phyloP scores from a whole-genome alignment of 2,797 vertebrate genomes.

The Molossus molossus region DNA sequence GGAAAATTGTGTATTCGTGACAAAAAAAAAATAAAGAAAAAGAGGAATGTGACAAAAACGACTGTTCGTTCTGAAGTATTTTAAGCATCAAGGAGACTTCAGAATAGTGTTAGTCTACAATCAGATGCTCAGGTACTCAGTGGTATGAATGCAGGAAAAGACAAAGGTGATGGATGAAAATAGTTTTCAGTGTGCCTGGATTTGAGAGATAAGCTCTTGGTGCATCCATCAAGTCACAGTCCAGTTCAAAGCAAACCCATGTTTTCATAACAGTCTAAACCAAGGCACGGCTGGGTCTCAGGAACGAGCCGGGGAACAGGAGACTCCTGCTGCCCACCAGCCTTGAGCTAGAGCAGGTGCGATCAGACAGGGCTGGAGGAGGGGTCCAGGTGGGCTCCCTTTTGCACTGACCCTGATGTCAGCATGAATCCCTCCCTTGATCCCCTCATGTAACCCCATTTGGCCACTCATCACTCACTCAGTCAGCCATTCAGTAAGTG shows the following conservation, averaged over 20 bases:
- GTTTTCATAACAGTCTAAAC: conserved; percentile 42
- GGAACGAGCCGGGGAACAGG: conserved; percentile 14
- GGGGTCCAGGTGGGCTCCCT: background rate
- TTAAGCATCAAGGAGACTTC: background rate
- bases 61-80: background rate
- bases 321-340: background rate
- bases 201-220: conserved; percentile 50
- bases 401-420: background rate
- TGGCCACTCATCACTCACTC: background rate
- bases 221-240: conserved; percentile 41
- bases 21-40: conserved; percentile 23
- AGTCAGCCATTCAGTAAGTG: background rate
- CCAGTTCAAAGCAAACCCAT: conserved; percentile 36
- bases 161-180: conserved; percentile 20
- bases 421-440: rapidly evolving
- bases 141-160: background rate
- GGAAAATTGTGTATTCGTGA: background rate
- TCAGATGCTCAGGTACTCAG: background rate
- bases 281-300: conserved; percentile 26
- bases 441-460: background rate
- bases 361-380: background rate
- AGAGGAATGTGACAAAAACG: background rate
- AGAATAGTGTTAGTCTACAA: background rate
- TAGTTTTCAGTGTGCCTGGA: background rate
- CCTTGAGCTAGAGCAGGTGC: background rate